phyloP scores from a whole-genome alignment of 2,888 invertebrate genomes.

The Stegophylla sp. region DNA sequence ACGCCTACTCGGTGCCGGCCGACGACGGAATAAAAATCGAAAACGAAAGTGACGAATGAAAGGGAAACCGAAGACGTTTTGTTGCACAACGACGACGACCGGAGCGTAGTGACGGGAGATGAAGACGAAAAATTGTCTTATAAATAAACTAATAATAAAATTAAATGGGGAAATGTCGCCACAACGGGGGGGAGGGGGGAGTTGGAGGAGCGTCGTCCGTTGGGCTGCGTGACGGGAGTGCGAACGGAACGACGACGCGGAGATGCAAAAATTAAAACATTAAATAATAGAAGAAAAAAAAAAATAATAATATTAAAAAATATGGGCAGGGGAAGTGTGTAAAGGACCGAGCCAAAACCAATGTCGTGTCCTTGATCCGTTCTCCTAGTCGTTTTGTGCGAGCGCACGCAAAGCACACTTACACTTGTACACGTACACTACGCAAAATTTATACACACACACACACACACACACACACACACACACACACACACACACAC shows the following conservation, averaged over 20 bases:
- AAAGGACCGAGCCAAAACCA: slow-evolving; percentile 48
- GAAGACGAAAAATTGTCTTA: no score
- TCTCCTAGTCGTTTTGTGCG: slow-evolving; percentile 32
- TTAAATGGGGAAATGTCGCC: no score
- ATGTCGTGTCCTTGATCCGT: slow-evolving; percentile 59
- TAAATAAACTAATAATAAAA: no score
- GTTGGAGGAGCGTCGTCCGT: no score
- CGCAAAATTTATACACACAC: no score
- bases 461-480: background rate
- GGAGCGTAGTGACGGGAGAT: no score
- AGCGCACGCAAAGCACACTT: background rate
- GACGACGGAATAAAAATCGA: slow-evolving; percentile 9
- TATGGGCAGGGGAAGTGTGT: background rate
- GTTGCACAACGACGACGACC: background rate
- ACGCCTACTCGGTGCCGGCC: background rate
- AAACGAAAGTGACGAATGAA: slow-evolving; percentile 25
- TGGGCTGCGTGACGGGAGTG: no score
- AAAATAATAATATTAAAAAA: background rate
- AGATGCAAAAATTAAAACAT: no score
- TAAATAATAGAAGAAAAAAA: no score
- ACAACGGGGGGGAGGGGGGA: no score
- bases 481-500: background rate
- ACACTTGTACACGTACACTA: background rate
- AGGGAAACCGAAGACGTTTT: slow-evolving; percentile 30
- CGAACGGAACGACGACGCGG: no score